These are phyloP conservation scores for Cerceris ruficornis DNA, from an alignment of 2,888 invertebrate species.

Conservation along the genomic window DNA sequence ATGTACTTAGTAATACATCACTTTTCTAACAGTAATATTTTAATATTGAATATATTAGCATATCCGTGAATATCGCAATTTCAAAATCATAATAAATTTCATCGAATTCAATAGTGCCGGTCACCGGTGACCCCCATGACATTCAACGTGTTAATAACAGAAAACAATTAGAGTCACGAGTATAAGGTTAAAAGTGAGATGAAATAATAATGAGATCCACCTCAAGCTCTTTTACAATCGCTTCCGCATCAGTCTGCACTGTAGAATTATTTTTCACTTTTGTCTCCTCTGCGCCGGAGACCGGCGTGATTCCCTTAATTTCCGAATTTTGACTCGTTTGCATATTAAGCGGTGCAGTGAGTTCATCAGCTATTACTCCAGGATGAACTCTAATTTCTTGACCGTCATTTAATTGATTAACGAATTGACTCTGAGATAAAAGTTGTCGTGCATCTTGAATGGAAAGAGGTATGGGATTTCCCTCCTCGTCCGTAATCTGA, in stretches of 20 bases:
- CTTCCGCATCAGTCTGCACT: constrained; percentile 69
- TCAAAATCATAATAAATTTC: too few relatives aligned
- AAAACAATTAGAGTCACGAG: too few relatives aligned
- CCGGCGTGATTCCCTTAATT: constrained; percentile 33
- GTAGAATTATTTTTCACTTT: constrained; percentile 56
- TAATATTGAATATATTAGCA: too few relatives aligned
- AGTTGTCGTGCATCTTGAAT: constrained; percentile 87
- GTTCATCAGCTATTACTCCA: constrained; percentile 73
- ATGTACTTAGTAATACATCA: too few relatives aligned
- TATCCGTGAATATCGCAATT: too few relatives aligned
- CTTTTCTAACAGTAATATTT: too few relatives aligned
- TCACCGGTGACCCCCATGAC: too few relatives aligned
- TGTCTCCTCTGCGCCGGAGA: constrained; percentile 11
- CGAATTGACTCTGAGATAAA: constrained; percentile 83
- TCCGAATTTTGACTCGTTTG: constrained; percentile 74
- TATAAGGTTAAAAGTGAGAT: neutral
- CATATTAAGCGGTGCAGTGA: constrained; percentile 81
- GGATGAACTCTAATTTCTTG: constrained; percentile 77
- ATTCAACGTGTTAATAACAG: too few relatives aligned
- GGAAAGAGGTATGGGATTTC: constrained; percentile 87
- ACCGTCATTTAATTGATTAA: constrained; percentile 75
- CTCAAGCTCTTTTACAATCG: constrained; percentile 74
- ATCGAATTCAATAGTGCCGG: too few relatives aligned
- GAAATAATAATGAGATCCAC: constrained; percentile 56
- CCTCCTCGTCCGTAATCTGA: constrained; percentile 87